A percentile compares a stretch with the other conserved stretches of the same genome.
phyloP scores from a whole-genome alignment of 2,888 invertebrate species.

The Polia nebulosa region DNA sequence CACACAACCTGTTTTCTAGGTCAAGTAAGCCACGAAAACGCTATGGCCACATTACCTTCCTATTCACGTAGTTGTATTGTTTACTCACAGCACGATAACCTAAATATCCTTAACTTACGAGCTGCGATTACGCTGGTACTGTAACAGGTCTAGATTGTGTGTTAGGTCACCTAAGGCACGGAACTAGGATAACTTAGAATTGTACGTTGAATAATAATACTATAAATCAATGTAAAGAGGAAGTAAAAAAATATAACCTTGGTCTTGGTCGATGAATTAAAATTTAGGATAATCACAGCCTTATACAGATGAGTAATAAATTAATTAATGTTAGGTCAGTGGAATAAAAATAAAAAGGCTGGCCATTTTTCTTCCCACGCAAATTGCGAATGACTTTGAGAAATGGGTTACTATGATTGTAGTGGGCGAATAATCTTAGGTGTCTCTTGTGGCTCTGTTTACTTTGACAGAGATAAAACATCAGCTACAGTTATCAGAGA shows the following conservation, averaged over 20 bases:
- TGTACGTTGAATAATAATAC: constrained; percentile 3
- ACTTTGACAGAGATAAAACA: constrained; percentile 26
- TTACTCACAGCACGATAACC: constrained; percentile 60
- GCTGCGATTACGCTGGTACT: constrained; percentile 39
- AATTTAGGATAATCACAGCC: constrained; percentile 15
- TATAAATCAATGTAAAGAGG: constrained; percentile 21
- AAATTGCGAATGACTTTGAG: constrained; percentile 41
- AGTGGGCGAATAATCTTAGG: constrained; percentile 41
- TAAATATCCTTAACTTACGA: constrained; percentile 52
- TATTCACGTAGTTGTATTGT: constrained; percentile 55
- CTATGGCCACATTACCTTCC: constrained; percentile 28
- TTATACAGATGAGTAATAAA: constrained; percentile 9
- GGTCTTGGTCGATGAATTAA: constrained; percentile 11
- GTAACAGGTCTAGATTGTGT: constrained; percentile 38
- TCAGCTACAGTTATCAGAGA: not conserved
- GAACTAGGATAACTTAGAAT: constrained; percentile 29
- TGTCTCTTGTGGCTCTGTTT: constrained; percentile 23
- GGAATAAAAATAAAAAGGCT: constrained; percentile 25
- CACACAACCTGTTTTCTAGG: constrained; percentile 66
- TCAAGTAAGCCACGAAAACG: constrained; percentile 63
- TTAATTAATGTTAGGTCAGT: constrained; percentile 15
- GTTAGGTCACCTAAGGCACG: constrained; percentile 41
- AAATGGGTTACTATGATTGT: constrained; percentile 47
- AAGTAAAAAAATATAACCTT: constrained; percentile 19
- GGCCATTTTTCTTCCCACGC: constrained; percentile 44